phyloP scores from a whole-genome alignment of 2,888 invertebrate species.

The Lasioglossum zephyrum region DNA sequence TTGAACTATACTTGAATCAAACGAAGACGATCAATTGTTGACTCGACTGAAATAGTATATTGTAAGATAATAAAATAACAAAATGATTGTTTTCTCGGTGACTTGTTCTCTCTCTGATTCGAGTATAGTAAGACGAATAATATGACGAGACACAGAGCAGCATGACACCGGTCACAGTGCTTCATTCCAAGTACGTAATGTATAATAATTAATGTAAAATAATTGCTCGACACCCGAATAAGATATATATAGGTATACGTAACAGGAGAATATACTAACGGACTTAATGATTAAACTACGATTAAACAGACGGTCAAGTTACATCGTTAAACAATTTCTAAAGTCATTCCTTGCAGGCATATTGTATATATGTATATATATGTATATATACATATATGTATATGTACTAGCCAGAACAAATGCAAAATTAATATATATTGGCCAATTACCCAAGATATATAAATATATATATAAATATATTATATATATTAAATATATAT shows the following conservation, averaged over 20 bases:
- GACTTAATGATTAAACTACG: conserved; percentile 41
- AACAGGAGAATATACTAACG: conserved; percentile 3
- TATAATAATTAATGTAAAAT: conserved; percentile 31
- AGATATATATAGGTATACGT: conserved; percentile 33
- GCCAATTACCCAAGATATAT: no score
- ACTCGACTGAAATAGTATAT: no score
- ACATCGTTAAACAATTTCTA: conserved; percentile 28
- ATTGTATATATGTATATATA: conserved; percentile 15
- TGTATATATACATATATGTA: not conserved
- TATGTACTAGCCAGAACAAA: conserved; percentile 40
- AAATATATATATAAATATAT: no score
- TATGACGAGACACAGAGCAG: conserved; percentile 58
- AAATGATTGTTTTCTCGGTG: no score
- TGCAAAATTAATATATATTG: conserved; percentile 4
- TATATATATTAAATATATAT: not conserved
- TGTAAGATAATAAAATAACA: not conserved
- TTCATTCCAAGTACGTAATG: conserved; percentile 74
- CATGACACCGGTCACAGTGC: conserved; percentile 76
- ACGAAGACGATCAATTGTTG: not conserved
- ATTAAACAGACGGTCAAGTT: conserved; percentile 44
- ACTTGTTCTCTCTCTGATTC: not conserved
- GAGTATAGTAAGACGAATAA: conserved; percentile 26
- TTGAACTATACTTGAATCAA: conserved; percentile 7
- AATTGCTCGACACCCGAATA: conserved; percentile 51
- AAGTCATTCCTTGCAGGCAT: conserved; percentile 62